Evolutionary conservation across 2,113 vertebrate genomes (phyloP), one percentile per base, ranked within the genome.

Genomic region (Leptodactylus fuscus): DNA sequence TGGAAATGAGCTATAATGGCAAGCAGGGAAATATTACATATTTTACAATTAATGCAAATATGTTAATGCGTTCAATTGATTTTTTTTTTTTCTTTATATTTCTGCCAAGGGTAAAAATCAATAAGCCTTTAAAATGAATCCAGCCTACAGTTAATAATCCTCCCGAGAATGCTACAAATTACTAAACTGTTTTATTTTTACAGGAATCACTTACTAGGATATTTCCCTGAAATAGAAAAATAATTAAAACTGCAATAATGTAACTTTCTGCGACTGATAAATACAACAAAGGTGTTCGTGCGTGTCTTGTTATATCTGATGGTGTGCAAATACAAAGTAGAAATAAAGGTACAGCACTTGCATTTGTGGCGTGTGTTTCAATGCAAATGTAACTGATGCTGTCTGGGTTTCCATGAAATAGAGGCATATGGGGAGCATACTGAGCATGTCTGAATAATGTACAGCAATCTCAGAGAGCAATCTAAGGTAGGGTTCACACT

Each of bases 91-190:
- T 44, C 41, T 48, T 48, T 48, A 81, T 20, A 65, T 44, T 81
- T 65, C 13, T 65, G 55, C 55, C 55, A 62, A 81, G 38, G 24
- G 55, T 65, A 65, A 65, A 75, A 81, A 65, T 81, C 58, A 65
- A 32, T 81, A 81, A 32, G 12, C 36, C 78, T 46, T 62, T 44
- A 44, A 62, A 62, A 65, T 81, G 3, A 81, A 29, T 58, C 20
- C n/a, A 65, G 55, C 34, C 24, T 46, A 81, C 38, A 18, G 55
- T 65, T 81, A 67, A 81, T 81, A 32, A 65, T 67, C 58, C n/a
- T 62, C 78, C 24, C 22, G 78, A 67, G 78, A 81, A 67, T 41
- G 24, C 15, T 22, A 65, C 44, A 65, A 81, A 81, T 81, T n/a
- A 81, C 38, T 27, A 22, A 10, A 24, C 6, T 1, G 46, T 80